Conservation (phyloP, 2,113 vertebrate species). For the Chionis minor region DNA sequence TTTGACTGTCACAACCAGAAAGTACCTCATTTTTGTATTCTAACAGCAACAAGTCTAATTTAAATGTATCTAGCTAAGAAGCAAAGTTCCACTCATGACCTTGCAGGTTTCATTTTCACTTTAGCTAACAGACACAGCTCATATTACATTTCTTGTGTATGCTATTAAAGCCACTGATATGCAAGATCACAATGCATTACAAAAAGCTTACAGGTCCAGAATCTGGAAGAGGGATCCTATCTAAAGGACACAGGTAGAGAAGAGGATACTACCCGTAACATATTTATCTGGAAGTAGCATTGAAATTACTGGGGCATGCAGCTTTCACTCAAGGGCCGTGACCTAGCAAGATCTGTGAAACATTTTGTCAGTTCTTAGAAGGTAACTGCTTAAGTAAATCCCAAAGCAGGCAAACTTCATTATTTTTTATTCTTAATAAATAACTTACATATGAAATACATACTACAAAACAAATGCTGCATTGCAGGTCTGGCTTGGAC, state of each 20-base stretch:
- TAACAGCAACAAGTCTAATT: not conserved
- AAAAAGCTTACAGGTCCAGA: not conserved
- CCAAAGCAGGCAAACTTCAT: not conserved
- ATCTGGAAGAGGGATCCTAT: not conserved
- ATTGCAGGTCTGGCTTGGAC: not conserved
- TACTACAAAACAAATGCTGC: not conserved
- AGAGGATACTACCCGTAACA: not conserved
- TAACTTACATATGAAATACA: not conserved
- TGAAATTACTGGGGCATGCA: not conserved
- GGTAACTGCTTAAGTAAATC: not conserved
- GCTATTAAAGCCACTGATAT: not conserved
- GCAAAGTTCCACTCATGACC: not conserved
- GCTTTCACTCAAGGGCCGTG: accelerated
- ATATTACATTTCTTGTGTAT: not conserved
- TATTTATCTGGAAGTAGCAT: not conserved
- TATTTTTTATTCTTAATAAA: not conserved
- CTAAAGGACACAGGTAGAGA: not conserved
- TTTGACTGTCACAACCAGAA: not conserved
- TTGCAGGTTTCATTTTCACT: not conserved
- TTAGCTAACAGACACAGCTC: not conserved
- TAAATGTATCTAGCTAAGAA: not conserved
- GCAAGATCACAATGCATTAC: not conserved
- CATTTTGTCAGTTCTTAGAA: not conserved
- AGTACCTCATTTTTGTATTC: not conserved
- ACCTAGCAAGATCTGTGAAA: not conserved